A percentile compares a stretch with the other conserved stretches of the same genome.
Evolutionary conservation across 2,888 invertebrate genomes (phyloP).

Genomic region (Standfussiana lucernea): DNA sequence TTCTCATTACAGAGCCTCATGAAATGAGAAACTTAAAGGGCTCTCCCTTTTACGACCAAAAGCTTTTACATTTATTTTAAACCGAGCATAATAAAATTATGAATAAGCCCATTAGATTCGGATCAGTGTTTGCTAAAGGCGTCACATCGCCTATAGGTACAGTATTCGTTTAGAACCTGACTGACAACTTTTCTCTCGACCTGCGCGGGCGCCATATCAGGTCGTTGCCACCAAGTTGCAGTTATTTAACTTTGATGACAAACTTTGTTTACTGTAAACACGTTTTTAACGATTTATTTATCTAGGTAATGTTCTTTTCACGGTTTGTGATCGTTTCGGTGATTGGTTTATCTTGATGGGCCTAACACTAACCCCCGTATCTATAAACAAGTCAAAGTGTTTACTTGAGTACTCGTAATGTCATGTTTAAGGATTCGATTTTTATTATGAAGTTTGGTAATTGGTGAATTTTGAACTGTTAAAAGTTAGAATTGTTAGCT

Average conservation of each 20-base stretch:
- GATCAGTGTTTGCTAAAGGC: slow-evolving; percentile 63
- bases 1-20: background rate
- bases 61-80: slow-evolving; percentile 28
- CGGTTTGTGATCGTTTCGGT: slow-evolving; percentile 44
- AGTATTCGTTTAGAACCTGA: slow-evolving; percentile 86
- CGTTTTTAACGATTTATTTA: slow-evolving; percentile 81
- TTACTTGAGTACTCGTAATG: too few species aligned
- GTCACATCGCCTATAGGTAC: slow-evolving; percentile 67
- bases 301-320: slow-evolving; percentile 64
- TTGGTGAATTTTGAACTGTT: too few species aligned
- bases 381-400: too few species aligned
- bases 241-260: slow-evolving; percentile 87
- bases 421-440: too few species aligned
- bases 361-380: too few species aligned
- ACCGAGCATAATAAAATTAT: slow-evolving; percentile 9
- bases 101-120: slow-evolving; percentile 46
- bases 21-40: slow-evolving; percentile 1
- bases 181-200: slow-evolving; percentile 80
- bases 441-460: too few species aligned
- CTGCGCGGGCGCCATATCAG: slow-evolving; percentile 79
- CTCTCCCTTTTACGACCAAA: slow-evolving; percentile 34
- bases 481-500: too few species aligned
- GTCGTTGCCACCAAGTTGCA: slow-evolving; percentile 89
- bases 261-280: slow-evolving; percentile 83
- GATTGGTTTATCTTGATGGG: slow-evolving; percentile 51